phyloP scores from a whole-genome alignment of 2,797 vertebrate genomes.

The Microchirus variegatus region DNA sequence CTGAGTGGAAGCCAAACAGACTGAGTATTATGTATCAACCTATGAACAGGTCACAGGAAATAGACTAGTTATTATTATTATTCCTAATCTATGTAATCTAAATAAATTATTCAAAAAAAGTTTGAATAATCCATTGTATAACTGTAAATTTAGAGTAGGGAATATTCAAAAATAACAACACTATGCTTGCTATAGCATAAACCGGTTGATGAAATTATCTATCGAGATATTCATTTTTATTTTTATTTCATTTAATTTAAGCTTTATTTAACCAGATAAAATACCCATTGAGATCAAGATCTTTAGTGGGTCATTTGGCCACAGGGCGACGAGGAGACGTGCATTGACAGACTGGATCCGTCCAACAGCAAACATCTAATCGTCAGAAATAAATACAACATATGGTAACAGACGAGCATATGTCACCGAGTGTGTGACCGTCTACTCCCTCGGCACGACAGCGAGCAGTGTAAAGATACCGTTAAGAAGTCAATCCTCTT shows the following conservation, averaged over 20 bases:
- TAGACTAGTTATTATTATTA: no score
- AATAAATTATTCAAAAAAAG: no score
- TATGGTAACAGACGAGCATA: conserved; percentile 36
- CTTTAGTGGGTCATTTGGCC: conserved; percentile 17
- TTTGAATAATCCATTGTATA: no score
- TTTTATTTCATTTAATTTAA: no score
- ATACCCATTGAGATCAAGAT: no score
- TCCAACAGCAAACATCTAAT: conserved; percentile 46
- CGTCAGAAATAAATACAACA: conserved; percentile 50
- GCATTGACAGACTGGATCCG: conserved; percentile 39
- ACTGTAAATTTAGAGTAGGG: no score
- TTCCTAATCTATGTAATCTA: no score
- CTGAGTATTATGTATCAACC: no score
- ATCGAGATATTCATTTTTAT: no score
- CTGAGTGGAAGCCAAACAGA: no score
- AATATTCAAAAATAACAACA: background rate
- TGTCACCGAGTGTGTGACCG: conserved; percentile 15
- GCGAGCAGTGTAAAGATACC: conserved; percentile 43
- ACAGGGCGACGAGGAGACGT: conserved; percentile 34
- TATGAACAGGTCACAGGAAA: no score
- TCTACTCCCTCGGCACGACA: conserved; percentile 31
- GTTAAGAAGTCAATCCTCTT: conserved; percentile 68
- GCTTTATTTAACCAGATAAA: no score
- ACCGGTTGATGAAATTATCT: conserved; percentile 20
- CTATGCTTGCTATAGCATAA: conserved; percentile 7